These are phyloP conservation scores for Phengaris arion DNA, from an alignment of 2,888 invertebrate species.

Conservation along the genomic window DNA sequence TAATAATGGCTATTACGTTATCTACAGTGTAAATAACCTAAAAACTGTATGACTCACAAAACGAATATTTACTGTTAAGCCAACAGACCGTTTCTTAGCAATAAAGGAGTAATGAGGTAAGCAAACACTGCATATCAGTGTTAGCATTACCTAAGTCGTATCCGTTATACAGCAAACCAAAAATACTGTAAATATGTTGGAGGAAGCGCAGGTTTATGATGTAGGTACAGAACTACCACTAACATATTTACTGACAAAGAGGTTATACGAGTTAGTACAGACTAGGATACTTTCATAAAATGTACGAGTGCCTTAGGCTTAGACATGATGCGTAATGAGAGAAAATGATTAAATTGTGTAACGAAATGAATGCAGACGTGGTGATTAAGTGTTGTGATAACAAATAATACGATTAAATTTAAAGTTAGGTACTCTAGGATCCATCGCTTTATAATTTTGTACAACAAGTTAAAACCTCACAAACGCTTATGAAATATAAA, in stretches of 20 bases:
- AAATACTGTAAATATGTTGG: slow-evolving; percentile 33
- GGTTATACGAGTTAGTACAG: background rate
- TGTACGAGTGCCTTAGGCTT: no score
- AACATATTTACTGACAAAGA: background rate
- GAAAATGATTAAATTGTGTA: no score
- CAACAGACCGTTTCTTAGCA: slow-evolving; percentile 42
- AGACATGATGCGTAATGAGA: no score
- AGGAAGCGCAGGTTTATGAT: slow-evolving; percentile 17
- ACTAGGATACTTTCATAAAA: no score
- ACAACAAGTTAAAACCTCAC: no score
- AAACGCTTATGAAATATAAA: background rate
- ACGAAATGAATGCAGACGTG: no score
- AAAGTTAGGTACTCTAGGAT: no score
- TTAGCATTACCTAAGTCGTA: slow-evolving; percentile 46
- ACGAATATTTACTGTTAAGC: slow-evolving; percentile 39
- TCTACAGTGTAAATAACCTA: slow-evolving; percentile 7
- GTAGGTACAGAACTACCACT: background rate
- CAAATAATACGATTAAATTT: no score
- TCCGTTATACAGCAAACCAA: slow-evolving; percentile 44
- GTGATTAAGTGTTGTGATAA: no score
- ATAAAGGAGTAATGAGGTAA: slow-evolving; percentile 45
- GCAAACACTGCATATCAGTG: slow-evolving; percentile 51
- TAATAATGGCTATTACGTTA: slow-evolving; percentile 6
- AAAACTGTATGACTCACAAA: slow-evolving; percentile 30
- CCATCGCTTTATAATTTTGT: no score